Evolutionary conservation across 2,888 invertebrate genomes (phyloP).

Genomic region (Ephialtes manifestator): DNA sequence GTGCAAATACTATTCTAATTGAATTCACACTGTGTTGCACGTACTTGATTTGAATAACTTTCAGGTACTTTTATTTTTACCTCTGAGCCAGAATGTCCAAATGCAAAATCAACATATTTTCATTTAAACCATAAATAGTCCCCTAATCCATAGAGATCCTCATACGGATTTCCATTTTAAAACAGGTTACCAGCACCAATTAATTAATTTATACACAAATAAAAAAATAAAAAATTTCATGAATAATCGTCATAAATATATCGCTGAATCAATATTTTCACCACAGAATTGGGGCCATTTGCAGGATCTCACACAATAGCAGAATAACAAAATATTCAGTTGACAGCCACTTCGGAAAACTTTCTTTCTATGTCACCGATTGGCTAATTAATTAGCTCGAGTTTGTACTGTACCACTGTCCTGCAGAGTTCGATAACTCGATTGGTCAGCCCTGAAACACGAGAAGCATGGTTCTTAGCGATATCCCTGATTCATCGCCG

Average conservation of each 20-base stretch:
- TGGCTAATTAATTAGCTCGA: neutral
- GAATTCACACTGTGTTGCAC: neutral
- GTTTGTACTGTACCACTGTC: neutral
- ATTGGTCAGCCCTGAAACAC: conserved; percentile 34
- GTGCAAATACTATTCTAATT: neutral
- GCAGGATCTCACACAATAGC: neutral
- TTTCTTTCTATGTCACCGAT: neutral
- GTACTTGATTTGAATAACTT: neutral
- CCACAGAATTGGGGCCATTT: neutral
- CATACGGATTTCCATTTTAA: too few relatives aligned
- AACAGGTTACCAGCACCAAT: too few relatives aligned
- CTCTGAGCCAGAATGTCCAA: too few relatives aligned
- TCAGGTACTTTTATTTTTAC: neutral
- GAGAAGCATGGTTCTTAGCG: neutral
- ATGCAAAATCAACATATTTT: too few relatives aligned
- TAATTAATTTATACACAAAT: neutral
- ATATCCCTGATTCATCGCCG: neutral
- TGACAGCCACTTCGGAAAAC: neutral
- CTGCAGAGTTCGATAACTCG: conserved; percentile 40
- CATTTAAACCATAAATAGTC: too few relatives aligned
- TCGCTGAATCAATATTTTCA: too few relatives aligned
- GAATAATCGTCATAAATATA: neutral
- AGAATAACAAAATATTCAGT: neutral
- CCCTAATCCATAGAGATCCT: too few relatives aligned
- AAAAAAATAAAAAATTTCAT: neutral